These are phyloP conservation scores for Listronotus bonariensis DNA, from an alignment of 1,140 invertebrate genomes.

Conservation along the genomic window DNA sequence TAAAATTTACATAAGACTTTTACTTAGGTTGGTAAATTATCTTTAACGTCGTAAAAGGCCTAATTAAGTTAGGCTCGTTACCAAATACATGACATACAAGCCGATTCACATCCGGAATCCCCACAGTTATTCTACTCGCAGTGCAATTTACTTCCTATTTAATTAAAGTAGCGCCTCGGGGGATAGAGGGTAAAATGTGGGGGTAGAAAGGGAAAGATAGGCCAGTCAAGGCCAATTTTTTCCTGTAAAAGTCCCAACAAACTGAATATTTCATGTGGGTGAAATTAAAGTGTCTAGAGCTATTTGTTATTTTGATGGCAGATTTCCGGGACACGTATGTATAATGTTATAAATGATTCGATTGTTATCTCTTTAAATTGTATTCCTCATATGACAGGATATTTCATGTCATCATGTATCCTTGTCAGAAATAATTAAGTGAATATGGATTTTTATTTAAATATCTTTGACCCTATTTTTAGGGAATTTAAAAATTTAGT, in stretches of 20 bases:
- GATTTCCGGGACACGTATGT: no score
- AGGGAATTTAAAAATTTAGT: no score
- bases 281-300: constrained; percentile 23
- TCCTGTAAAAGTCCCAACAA: constrained; percentile 19
- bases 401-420: no score
- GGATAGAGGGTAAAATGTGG: constrained; percentile 22
- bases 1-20: no score
- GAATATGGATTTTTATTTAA: no score
- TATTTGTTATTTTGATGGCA: constrained; percentile 18
- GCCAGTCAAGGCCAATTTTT: constrained; percentile 34
- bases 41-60: neutral
- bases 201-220: constrained; percentile 13
- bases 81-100: constrained; percentile 24
- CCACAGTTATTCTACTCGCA: constrained; percentile 28
- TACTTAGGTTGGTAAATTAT: no score
- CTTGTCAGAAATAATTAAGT: no score
- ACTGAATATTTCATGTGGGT: constrained; percentile 32
- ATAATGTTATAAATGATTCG: no score
- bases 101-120: constrained; percentile 23
- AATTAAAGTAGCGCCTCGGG: constrained; percentile 38
- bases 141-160: constrained; percentile 38
- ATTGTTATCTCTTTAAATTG: no score
- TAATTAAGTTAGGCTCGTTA: constrained; percentile 21
- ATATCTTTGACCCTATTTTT: no score
- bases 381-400: no score